Evolutionary conservation across 2,888 invertebrate genomes (phyloP), one percentile per base, ranked within the genome.

Genomic region (Lasioglossum zephyrum): DNA sequence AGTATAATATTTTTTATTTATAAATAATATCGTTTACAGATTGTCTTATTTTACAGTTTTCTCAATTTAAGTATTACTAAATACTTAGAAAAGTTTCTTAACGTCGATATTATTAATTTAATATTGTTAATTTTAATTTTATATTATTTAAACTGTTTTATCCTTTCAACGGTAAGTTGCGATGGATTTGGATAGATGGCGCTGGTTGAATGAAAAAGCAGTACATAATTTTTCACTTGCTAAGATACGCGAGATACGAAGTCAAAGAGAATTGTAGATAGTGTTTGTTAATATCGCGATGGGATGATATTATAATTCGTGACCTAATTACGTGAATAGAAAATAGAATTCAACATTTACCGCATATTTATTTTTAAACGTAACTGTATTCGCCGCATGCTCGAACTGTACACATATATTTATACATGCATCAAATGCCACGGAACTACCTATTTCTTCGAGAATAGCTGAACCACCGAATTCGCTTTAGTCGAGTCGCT

Each of bases 311-410:
- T 60, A 41, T 70, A 74, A 80, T 80, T 83, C 53, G 31, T 76
- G 79, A 60, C 60, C 44, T 5, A 9, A 63, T 77, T 82, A 85
- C 73, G 53, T 4, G 72, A 87, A 79, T 77, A 85, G 79, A 82
- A 81, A 36, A 76, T 70, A 73, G 60, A 69, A 79, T 81, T 74
- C 63, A 22, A 79, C 77, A 63, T 81, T 86, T 73, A 11, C 57
- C 57, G 41, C 26, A 53, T 49, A 69, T 77, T 89, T 90, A 90
- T 90, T 90, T 90, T 90, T 84, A 79, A 86, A 57, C 90, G 73
- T 83, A 81, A 81, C 70, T 70, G 69, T 72, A 76, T 6, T 60
- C 60, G 69, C 70, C 53, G 53, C 70, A 66, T 69, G 44, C 72
- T 57, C 22, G 6, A 26, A 44, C 70, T 49, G 78, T 74, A 57